These are phyloP conservation scores for Darevskia mixta DNA, from an alignment of 2,797 vertebrate genomes.

Conservation along the genomic window DNA sequence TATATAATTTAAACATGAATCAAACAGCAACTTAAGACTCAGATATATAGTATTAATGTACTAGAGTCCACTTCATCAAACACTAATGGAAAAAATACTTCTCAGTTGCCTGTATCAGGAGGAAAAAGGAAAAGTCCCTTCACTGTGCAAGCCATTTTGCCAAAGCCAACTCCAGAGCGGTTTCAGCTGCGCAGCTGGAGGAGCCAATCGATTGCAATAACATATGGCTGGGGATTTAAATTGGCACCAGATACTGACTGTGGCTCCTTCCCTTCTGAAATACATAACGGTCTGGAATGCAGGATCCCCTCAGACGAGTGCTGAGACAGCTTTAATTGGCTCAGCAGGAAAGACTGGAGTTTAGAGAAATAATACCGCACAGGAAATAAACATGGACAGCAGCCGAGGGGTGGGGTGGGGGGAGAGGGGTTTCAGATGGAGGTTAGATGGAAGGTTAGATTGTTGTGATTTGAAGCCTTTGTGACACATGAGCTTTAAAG, in stretches of 20 bases:
- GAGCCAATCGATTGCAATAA: background rate
- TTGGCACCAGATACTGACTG: background rate
- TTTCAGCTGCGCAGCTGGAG: background rate
- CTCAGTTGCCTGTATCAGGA: fast-evolving
- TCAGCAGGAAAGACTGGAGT: background rate
- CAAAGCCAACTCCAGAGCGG: fast-evolving
- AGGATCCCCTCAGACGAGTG: background rate
- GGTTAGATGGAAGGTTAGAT: background rate
- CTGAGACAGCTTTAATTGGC: background rate
- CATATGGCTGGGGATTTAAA: background rate
- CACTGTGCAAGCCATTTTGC: fast-evolving
- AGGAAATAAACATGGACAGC: background rate
- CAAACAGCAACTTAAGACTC: too few relatives aligned
- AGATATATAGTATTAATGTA: background rate
- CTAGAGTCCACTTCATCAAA: background rate
- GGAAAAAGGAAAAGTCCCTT: background rate
- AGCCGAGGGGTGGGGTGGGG: background rate
- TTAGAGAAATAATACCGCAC: background rate
- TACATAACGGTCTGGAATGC: background rate
- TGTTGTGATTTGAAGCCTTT: background rate
- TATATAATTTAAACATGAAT: too few relatives aligned
- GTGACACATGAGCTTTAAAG: fast-evolving
- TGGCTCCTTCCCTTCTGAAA: background rate
- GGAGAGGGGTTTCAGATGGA: background rate
- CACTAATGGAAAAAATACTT: background rate